A percentile compares a stretch with the other conserved stretches of the same genome.
phyloP scores from a whole-genome alignment of 2,113 vertebrate species.

The Serinus canaria region DNA sequence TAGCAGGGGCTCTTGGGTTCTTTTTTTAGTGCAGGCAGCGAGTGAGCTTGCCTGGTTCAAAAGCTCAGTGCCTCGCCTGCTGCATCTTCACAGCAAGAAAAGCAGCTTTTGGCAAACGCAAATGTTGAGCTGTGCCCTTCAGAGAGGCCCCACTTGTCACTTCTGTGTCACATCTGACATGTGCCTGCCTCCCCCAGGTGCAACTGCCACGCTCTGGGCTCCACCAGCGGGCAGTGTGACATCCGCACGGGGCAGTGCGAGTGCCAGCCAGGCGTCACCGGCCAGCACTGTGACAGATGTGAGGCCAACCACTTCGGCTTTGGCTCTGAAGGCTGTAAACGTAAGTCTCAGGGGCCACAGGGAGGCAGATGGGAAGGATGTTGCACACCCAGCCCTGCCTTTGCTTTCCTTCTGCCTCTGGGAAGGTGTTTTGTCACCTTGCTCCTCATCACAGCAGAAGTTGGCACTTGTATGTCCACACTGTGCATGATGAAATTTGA shows the following conservation, averaged over 20 bases:
- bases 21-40: slow-evolving; percentile 13
- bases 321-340: slow-evolving; percentile 91
- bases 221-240: slow-evolving; percentile 92
- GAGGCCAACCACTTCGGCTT: slow-evolving; percentile 94
- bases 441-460: background rate
- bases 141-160: background rate
- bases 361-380: accelerated
- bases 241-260: slow-evolving; percentile 88
- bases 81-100: background rate
- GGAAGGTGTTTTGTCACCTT: background rate
- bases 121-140: background rate
- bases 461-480: background rate
- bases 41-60: background rate
- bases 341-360: slow-evolving; percentile 73
- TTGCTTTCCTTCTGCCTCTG: background rate
- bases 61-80: background rate
- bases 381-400: background rate
- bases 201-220: slow-evolving; percentile 88
- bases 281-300: slow-evolving; percentile 86
- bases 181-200: slow-evolving; percentile 74
- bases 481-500: background rate
- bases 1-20: background rate
- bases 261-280: slow-evolving; percentile 89
- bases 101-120: background rate
- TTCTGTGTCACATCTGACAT: background rate